These are phyloP conservation scores for Spheniscus humboldti DNA, from an alignment of 2,797 vertebrate genomes.

Conservation along the genomic window DNA sequence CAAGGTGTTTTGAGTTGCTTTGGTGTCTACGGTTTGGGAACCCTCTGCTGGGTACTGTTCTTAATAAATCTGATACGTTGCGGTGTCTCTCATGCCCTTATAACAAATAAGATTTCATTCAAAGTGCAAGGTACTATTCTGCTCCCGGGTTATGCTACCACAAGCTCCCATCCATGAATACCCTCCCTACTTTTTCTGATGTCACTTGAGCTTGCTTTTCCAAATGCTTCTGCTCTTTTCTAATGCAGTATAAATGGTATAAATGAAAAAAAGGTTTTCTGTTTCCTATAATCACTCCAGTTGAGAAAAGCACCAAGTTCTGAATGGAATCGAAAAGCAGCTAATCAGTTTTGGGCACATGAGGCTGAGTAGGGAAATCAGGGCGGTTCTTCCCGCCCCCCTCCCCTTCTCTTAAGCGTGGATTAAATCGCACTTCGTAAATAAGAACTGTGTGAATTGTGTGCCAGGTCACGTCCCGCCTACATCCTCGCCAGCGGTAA, in stretches of 20 bases:
- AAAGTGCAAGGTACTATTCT: not conserved
- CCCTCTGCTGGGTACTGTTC: not conserved
- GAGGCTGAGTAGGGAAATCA: not conserved
- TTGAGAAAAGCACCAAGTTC: not conserved
- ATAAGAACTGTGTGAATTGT: not conserved
- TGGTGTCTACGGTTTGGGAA: not conserved
- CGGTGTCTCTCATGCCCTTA: accelerated
- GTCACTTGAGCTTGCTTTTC: not conserved
- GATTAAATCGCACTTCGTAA: not conserved
- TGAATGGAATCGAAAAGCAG: not conserved
- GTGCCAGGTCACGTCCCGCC: not conserved
- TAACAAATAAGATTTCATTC: not conserved
- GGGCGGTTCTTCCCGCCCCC: not conserved
- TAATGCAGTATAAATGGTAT: not conserved
- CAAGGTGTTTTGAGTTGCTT: not conserved
- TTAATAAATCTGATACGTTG: not conserved
- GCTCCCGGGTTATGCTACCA: not conserved
- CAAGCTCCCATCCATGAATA: not conserved
- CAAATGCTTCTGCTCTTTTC: not conserved
- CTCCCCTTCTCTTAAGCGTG: not conserved
- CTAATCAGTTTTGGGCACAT: not conserved
- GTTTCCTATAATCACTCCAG: not conserved
- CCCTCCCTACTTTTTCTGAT: not conserved
- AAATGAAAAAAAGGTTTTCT: not conserved
- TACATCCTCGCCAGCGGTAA: not conserved